These are phyloP conservation scores for Zosterops pallidus DNA, from an alignment of 2,113 vertebrate genomes.

Conservation along the genomic window DNA sequence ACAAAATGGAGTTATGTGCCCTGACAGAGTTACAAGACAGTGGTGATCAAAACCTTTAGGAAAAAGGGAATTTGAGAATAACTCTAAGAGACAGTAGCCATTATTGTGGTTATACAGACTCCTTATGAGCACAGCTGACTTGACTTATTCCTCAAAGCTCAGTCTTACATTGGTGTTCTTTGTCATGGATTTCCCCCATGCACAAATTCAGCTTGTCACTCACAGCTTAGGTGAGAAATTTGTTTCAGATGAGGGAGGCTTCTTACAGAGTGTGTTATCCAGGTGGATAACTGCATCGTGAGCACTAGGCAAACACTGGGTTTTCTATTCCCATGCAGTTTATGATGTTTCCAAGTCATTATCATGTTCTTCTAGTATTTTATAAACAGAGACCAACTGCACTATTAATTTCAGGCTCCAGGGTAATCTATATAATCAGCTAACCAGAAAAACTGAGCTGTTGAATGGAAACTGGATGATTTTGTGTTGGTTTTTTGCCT, in stretches of 20 bases:
- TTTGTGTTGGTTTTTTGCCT: not conserved
- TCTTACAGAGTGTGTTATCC: not conserved
- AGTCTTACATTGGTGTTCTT: not conserved
- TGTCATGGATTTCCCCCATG: not conserved
- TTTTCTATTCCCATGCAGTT: not conserved
- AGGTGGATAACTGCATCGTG: not conserved
- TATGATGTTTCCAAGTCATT: not conserved
- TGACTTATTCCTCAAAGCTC: not conserved
- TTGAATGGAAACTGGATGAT: not conserved
- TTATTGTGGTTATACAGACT: not conserved
- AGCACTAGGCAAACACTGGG: not conserved
- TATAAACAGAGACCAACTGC: not conserved
- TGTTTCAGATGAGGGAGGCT: rapidly evolving
- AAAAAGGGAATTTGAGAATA: not conserved
- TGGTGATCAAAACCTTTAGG: not conserved
- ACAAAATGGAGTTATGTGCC: not conserved
- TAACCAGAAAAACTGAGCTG: not conserved
- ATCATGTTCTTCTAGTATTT: not conserved
- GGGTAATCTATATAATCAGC: not conserved
- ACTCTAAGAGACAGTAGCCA: not conserved
- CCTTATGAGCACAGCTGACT: not conserved
- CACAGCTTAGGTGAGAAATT: not conserved
- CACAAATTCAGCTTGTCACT: not conserved
- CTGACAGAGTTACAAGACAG: not conserved
- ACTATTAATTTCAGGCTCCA: not conserved